These are phyloP conservation scores for Polydrusus pterygomalis DNA, from an alignment of 2,888 invertebrate species.

Conservation along the genomic window DNA sequence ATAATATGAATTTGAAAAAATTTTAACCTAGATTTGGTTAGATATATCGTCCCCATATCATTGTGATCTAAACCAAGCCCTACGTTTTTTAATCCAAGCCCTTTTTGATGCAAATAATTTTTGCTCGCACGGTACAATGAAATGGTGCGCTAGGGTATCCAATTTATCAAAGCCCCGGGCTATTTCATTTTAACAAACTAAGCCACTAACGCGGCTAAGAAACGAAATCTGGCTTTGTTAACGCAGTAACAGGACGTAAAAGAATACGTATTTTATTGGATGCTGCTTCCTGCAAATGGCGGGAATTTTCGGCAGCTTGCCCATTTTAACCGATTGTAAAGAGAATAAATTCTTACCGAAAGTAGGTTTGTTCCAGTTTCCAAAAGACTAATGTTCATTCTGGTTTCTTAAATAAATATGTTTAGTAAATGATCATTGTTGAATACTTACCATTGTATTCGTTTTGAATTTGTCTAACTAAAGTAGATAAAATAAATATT, in stretches of 20 bases:
- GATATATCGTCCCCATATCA: no score
- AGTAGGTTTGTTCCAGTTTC: constrained; percentile 46
- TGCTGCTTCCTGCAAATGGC: constrained; percentile 45
- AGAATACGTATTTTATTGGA: constrained; percentile 61
- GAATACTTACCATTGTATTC: neutral
- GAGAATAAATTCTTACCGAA: constrained; percentile 40
- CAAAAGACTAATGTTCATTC: constrained; percentile 44
- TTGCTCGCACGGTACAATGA: no score
- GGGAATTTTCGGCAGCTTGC: constrained; percentile 48
- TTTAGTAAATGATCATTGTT: constrained; percentile 29
- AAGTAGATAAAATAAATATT: no score
- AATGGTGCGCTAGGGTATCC: constrained; percentile 17
- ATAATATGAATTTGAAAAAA: no score
- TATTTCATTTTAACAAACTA: constrained; percentile 45
- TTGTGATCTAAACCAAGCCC: no score
- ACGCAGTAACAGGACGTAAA: constrained; percentile 58
- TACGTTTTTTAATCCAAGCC: no score
- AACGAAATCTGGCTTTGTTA: constrained; percentile 56
- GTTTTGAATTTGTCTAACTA: no score
- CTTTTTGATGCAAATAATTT: no score
- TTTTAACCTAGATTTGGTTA: no score
- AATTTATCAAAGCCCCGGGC: constrained; percentile 51
- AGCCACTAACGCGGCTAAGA: constrained; percentile 40
- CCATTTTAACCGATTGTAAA: constrained; percentile 49
- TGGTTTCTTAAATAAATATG: constrained; percentile 45